Evolutionary conservation across 2,888 invertebrate species (phyloP).

Genomic region (Lepidonotus clava): DNA sequence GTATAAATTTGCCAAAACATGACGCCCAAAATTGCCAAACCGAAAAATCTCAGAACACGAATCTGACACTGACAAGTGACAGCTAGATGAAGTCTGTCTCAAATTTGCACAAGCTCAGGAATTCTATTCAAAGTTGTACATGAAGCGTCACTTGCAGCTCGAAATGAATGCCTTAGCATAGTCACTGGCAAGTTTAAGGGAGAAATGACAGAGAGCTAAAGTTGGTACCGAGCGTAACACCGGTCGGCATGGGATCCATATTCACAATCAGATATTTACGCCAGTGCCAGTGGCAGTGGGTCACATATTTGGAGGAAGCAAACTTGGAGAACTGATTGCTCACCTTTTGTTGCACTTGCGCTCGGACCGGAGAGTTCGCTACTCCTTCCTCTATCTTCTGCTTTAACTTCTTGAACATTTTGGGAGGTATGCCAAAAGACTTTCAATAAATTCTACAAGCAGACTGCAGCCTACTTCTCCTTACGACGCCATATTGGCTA

Average conservation of each 20-base stretch:
- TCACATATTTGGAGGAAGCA: not conserved
- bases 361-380: constrained; percentile 47
- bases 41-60: too few relatives aligned
- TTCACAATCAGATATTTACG: not conserved
- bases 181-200: not conserved
- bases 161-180: too few relatives aligned
- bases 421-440: not conserved
- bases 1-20: too few relatives aligned
- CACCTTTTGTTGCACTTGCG: constrained; percentile 50
- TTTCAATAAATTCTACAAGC: not conserved
- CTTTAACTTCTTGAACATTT: constrained; percentile 56
- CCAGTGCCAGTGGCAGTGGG: not conserved
- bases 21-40: too few relatives aligned
- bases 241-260: not conserved
- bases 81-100: too few relatives aligned
- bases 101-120: too few relatives aligned
- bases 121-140: too few relatives aligned
- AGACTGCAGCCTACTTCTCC: constrained; percentile 16
- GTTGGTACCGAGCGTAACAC: not conserved
- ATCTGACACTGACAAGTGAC: too few relatives aligned
- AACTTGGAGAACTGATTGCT: not conserved
- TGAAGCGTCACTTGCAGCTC: too few relatives aligned
- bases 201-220: too few relatives aligned
- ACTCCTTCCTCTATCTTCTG: constrained; percentile 57
- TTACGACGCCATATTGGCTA: constrained; percentile 27